A percentile compares a stretch with the other conserved stretches of the same genome.
phyloP scores from a whole-genome alignment of 2,113 vertebrate species.

The Tenebrosternarchus preto region DNA sequence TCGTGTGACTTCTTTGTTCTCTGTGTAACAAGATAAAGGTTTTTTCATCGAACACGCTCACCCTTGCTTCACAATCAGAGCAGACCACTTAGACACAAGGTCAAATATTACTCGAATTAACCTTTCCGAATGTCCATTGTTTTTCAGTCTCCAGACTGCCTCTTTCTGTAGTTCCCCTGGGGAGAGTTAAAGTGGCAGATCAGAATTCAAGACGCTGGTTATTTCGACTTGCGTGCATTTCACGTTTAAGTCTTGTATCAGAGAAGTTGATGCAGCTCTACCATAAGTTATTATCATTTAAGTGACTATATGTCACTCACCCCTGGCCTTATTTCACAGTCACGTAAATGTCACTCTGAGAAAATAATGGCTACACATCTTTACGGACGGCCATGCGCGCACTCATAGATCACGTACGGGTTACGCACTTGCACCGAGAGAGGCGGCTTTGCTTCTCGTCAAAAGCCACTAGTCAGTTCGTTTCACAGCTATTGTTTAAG shows the following conservation, averaged over 20 bases:
- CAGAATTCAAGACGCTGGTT: neutral
- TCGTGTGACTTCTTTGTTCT: slow-evolving; percentile 53
- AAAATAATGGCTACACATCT: slow-evolving; percentile 7
- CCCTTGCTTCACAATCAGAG: slow-evolving; percentile 38
- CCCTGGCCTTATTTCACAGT: neutral
- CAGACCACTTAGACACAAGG: slow-evolving; percentile 46
- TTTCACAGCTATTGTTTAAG: slow-evolving; percentile 43
- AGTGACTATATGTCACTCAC: neutral
- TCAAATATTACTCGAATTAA: slow-evolving; percentile 48
- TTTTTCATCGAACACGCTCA: slow-evolving; percentile 30
- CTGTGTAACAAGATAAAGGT: slow-evolving; percentile 17
- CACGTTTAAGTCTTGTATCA: neutral
- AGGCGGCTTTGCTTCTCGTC: slow-evolving; percentile 14
- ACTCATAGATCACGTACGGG: slow-evolving; percentile 27
- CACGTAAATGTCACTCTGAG: neutral
- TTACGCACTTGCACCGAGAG: slow-evolving; percentile 32
- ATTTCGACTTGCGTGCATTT: neutral
- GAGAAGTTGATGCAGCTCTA: neutral
- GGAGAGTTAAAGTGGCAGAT: neutral
- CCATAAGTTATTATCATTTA: neutral
- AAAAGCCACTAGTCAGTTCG: slow-evolving; percentile 19
- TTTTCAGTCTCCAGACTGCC: slow-evolving; percentile 14
- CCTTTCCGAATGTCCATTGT: slow-evolving; percentile 43
- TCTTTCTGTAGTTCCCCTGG: neutral
- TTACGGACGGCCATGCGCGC: neutral